These are phyloP conservation scores for Gobionotothen gibberifrons DNA, from an alignment of 2,797 vertebrate species.

Conservation along the genomic window DNA sequence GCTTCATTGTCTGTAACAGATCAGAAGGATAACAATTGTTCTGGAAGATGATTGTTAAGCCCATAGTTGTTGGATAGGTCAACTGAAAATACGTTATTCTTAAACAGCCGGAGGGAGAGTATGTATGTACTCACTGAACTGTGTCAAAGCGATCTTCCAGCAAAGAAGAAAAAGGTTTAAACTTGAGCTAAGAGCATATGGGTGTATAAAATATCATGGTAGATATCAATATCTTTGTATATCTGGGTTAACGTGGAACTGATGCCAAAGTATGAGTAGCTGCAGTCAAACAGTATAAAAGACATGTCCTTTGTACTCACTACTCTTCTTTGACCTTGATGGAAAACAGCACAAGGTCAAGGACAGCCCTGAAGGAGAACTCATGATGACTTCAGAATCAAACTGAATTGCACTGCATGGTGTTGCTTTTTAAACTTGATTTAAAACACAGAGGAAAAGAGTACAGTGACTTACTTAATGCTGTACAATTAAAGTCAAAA, in stretches of 20 bases:
- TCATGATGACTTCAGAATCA: too few relatives aligned
- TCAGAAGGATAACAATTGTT: conserved; percentile 36
- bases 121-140: neutral
- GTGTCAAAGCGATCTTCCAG: conserved; percentile 18
- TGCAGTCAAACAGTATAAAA: too few relatives aligned
- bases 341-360: too few relatives aligned
- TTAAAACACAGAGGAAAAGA: too few relatives aligned
- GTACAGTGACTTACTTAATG: too few relatives aligned
- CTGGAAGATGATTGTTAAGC: conserved; percentile 41
- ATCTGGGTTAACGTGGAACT: neutral
- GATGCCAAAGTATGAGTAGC: neutral
- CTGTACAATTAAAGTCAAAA: too few relatives aligned
- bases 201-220: neutral
- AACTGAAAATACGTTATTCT: conserved; percentile 32
- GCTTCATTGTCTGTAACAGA: conserved; percentile 42
- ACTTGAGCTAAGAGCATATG: neutral
- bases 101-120: conserved; percentile 14
- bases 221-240: neutral
- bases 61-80: conserved; percentile 22
- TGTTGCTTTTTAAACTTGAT: too few relatives aligned
- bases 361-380: too few relatives aligned
- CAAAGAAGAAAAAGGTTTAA: conserved; percentile 9
- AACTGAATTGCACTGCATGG: too few relatives aligned
- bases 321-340: too few relatives aligned
- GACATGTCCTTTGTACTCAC: too few relatives aligned